Evolutionary conservation across 92 coral and sea anemone species (phyloP), one percentile per base, ranked within the genome.

Genomic region (Isaurus tuberculatus): DNA sequence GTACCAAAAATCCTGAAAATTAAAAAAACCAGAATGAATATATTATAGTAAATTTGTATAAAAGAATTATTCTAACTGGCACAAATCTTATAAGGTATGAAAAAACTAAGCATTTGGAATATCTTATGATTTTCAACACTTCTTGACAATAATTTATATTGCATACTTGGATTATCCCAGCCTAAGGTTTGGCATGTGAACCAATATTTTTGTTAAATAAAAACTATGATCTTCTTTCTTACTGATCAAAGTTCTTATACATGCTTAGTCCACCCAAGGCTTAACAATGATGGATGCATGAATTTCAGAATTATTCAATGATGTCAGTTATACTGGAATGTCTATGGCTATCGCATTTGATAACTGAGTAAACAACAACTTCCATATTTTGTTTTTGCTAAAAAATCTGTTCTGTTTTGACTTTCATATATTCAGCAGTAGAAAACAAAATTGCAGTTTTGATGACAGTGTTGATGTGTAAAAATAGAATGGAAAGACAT

Each of bases 351-450:
- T 48, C 55, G 19, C 55, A 48, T 48, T 48, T 48, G 55, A 48
- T 48, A 48, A 48, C 55, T 48, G 55, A 48, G 55, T 48, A 16
- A 48, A 48, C 55, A 48, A 48, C 3, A 48, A 48, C 55, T 48
- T 48, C 55, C 55, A 48, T 48, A 7, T 48, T 48, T 48, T 48
- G 4, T 48, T 48, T 48, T 48, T 48, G 55, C 55, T 48, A 48
- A 48, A 48, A 48, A 48, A 48, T 48, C 55, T 48, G 55, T 48
- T 48, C 55, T 48, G 55, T 48, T 48, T 48, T 48, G 55, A 48
- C 55, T 48, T 48, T 48, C 8, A 48, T 48, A 48, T 48, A 7
- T 8, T 48, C 55, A 48, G 55, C 55, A 48, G 0, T 48, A 48
- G 55, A 48, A 48, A 48, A 48, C 55, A 48, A 48, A 48, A 48